Conservation (phyloP, 2,113 vertebrate species). For the Phyllostomus hastatus region DNA sequence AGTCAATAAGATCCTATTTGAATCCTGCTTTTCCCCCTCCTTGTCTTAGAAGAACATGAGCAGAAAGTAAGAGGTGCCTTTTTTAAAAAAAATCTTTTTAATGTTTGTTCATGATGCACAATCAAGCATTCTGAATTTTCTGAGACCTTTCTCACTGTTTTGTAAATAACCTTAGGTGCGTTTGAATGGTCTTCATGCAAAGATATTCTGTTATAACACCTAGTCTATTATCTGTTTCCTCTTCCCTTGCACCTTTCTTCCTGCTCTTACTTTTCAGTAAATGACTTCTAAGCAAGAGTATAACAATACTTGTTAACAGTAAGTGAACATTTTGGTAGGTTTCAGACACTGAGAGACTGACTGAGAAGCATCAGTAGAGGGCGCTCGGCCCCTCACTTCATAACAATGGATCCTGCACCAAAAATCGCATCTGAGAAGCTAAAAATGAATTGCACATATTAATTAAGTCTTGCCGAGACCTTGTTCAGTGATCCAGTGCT, state of each 20-base stretch:
- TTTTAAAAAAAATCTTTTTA: background rate
- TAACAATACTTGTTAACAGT: background rate
- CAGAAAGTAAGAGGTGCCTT: background rate
- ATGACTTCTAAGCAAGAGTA: background rate
- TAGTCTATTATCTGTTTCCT: background rate
- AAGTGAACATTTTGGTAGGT: accelerated
- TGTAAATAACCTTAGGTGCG: background rate
- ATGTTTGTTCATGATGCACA: background rate
- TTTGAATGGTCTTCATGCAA: background rate
- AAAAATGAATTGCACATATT: conserved; percentile 49
- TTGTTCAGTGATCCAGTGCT: conserved; percentile 42
- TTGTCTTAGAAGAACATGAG: background rate
- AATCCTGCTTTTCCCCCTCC: background rate
- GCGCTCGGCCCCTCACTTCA: conserved; percentile 47
- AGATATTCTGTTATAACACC: background rate
- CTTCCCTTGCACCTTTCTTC: background rate
- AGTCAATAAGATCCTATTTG: background rate
- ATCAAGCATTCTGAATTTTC: background rate
- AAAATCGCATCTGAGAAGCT: background rate
- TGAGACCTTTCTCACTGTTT: background rate
- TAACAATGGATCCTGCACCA: background rate
- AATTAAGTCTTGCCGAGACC: conserved; percentile 43
- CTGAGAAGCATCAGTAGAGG: conserved; percentile 49
- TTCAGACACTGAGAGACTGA: background rate
- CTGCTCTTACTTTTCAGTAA: background rate